phyloP scores from a whole-genome alignment of 2,888 invertebrate genomes.

The Nesidiocoris tenuis region DNA sequence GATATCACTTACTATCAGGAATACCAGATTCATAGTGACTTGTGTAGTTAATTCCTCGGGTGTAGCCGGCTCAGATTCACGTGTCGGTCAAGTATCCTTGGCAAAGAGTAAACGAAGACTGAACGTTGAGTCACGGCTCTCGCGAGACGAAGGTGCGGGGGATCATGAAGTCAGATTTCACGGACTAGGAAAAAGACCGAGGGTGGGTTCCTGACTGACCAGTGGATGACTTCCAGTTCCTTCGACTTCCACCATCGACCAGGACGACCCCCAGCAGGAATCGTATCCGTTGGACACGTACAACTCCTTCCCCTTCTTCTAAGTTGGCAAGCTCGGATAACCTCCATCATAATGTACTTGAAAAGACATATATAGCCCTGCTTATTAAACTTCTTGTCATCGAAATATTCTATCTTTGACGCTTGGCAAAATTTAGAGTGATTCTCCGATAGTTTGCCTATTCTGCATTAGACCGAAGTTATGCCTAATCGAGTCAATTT shows the following conservation, averaged over 20 bases:
- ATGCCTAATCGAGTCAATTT: too few relatives aligned
- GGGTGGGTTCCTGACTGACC: not conserved
- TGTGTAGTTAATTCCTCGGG: not conserved
- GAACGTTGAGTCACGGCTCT: not conserved
- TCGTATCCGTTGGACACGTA: too few relatives aligned
- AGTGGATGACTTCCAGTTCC: not conserved
- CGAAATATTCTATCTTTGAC: too few relatives aligned
- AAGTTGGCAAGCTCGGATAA: too few relatives aligned
- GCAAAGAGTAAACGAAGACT: not conserved
- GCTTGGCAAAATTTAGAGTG: too few relatives aligned
- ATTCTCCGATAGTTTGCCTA: too few relatives aligned
- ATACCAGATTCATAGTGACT: not conserved
- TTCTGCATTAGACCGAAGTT: too few relatives aligned
- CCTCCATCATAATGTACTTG: too few relatives aligned
- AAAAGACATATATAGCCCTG: too few relatives aligned
- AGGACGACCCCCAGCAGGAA: not conserved
- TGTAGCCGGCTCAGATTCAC: not conserved
- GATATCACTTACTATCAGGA: not conserved
- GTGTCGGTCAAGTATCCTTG: not conserved
- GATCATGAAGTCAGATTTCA: not conserved
- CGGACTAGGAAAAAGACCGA: not conserved
- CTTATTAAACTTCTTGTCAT: too few relatives aligned
- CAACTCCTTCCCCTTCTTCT: too few relatives aligned
- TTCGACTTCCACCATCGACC: too few relatives aligned
- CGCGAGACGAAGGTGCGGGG: not conserved